These are phyloP conservation scores for Sorex maritimensis DNA, from an alignment of 2,797 vertebrate genomes.

Conservation along the genomic window DNA sequence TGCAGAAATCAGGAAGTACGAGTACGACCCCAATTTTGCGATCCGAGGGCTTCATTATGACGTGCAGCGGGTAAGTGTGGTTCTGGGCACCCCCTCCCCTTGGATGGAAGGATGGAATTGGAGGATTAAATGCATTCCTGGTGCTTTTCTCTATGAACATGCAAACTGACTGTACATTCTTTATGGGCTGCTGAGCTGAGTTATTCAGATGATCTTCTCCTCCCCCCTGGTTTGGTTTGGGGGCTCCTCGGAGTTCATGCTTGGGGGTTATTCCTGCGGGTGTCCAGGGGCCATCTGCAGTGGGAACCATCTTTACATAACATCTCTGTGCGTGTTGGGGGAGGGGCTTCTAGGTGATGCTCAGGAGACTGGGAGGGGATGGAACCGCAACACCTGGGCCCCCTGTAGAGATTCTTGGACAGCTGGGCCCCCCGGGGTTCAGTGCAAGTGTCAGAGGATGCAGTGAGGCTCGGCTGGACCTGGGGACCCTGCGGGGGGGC, in stretches of 20 bases:
- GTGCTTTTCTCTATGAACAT: neutral
- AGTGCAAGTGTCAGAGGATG: too few relatives aligned
- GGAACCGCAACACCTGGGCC: too few relatives aligned
- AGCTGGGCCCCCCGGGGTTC: too few relatives aligned
- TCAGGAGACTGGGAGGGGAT: neutral
- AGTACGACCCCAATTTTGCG: constrained; percentile 97
- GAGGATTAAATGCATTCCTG: neutral
- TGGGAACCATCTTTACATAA: neutral
- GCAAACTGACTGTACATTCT: neutral
- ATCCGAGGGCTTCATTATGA: constrained; percentile 99
- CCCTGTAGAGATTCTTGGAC: neutral
- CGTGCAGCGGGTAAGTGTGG: constrained; percentile 95
- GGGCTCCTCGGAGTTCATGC: too few relatives aligned
- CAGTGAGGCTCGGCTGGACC: too few relatives aligned
- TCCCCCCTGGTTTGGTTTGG: too few relatives aligned
- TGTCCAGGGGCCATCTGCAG: too few relatives aligned
- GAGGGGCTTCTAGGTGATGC: too few relatives aligned
- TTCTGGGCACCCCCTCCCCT: too few relatives aligned
- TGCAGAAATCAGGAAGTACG: constrained; percentile 94
- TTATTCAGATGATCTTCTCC: neutral
- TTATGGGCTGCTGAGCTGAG: neutral
- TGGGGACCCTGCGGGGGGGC: too few relatives aligned
- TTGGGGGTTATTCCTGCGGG: too few relatives aligned
- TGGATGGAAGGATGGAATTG: neutral
- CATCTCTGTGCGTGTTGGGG: neutral